A percentile compares a stretch with the other conserved stretches of the same genome.
Evolutionary conservation across 2,888 invertebrate genomes (phyloP).

Genomic region (Mesoligia furuncula): DNA sequence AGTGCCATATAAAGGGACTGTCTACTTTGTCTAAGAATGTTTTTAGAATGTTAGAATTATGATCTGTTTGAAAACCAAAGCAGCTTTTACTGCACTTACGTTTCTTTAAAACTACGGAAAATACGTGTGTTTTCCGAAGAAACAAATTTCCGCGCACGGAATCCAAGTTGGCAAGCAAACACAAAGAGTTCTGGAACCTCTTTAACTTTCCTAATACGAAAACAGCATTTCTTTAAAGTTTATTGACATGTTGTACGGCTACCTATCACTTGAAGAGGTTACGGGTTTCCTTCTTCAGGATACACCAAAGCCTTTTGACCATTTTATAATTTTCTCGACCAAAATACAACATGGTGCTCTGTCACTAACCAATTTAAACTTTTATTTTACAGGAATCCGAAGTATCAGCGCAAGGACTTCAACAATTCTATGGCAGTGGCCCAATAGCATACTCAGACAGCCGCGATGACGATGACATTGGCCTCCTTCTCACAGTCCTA

Average conservation of each 20-base stretch:
- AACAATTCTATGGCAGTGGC: constrained; percentile 68
- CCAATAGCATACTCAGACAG: constrained; percentile 67
- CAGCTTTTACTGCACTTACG: not conserved
- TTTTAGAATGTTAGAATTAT: too few relatives aligned
- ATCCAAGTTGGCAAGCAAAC: constrained; percentile 33
- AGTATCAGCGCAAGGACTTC: constrained; percentile 67
- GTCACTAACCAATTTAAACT: too few relatives aligned
- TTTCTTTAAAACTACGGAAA: not conserved
- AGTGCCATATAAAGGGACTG: too few relatives aligned
- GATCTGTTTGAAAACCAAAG: not conserved
- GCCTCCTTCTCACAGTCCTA: constrained; percentile 76
- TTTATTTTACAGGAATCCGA: constrained; percentile 66
- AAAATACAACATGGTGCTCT: too few relatives aligned
- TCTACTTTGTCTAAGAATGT: too few relatives aligned
- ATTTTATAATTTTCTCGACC: not conserved
- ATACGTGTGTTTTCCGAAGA: constrained; percentile 1
- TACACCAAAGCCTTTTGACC: not conserved
- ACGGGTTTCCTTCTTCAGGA: not conserved
- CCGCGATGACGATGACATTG: constrained; percentile 76
- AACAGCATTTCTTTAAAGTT: constrained; percentile 30
- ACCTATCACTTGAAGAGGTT: constrained; percentile 10
- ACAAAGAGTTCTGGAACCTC: constrained; percentile 36
- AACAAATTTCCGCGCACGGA: constrained; percentile 3
- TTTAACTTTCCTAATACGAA: constrained; percentile 44
- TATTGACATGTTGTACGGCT: constrained; percentile 15